A percentile compares a stretch with the other conserved stretches of the same genome.
phyloP scores from a whole-genome alignment of 1,140 invertebrate species.

The Hylyphantes graminicola region DNA sequence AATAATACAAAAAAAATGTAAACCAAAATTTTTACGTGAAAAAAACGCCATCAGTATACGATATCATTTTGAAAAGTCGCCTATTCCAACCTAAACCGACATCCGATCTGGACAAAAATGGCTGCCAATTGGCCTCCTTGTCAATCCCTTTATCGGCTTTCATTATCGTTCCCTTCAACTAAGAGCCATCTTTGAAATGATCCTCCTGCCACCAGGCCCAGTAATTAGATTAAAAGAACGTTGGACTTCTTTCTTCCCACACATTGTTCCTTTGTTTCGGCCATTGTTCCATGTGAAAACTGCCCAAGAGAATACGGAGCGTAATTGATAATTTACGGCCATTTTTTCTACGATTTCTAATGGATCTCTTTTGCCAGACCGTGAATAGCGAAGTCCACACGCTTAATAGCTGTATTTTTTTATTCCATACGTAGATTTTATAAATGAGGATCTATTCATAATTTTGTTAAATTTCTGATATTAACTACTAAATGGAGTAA shows the following conservation, averaged over 20 bases:
- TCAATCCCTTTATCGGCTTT: slow-evolving; percentile 10
- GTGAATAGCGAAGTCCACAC: not conserved
- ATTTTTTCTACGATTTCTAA: slow-evolving; percentile 2
- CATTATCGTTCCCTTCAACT: slow-evolving; percentile 52
- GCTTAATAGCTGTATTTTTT: not conserved
- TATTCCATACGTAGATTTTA: not conserved
- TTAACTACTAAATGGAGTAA: too few species aligned
- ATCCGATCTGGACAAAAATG: slow-evolving; percentile 5
- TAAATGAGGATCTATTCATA: too few species aligned
- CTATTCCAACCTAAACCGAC: too few species aligned
- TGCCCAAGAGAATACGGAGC: slow-evolving; percentile 19
- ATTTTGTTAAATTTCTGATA: too few species aligned
- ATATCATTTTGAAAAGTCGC: too few species aligned
- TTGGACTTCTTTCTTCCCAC: slow-evolving; percentile 15
- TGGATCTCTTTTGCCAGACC: not conserved
- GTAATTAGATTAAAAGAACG: slow-evolving; percentile 57
- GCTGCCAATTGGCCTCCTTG: not conserved
- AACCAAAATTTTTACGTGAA: too few species aligned
- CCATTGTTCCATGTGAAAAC: slow-evolving; percentile 20
- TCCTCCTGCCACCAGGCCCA: not conserved
- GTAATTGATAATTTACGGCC: slow-evolving; percentile 51
- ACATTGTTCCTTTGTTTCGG: slow-evolving; percentile 49
- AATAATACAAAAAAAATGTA: too few species aligned
- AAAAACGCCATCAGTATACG: too few species aligned
- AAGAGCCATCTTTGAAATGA: slow-evolving; percentile 33